These are phyloP conservation scores for Diorhabda sublineata DNA, from an alignment of 1,140 invertebrate species.

Conservation along the genomic window DNA sequence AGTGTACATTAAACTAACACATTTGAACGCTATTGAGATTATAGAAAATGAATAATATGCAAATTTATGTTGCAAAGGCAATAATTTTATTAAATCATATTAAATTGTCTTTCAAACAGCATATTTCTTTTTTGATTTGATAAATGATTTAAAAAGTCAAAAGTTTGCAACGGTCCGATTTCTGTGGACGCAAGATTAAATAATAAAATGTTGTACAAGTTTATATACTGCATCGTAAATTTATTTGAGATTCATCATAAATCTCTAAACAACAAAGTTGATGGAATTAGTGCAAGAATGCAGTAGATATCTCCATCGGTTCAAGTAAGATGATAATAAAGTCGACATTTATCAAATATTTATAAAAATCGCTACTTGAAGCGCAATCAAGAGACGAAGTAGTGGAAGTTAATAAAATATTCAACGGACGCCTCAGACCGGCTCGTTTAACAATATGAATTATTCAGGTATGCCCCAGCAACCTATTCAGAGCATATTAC, in stretches of 20 bases:
- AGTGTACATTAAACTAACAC: constrained; percentile 23
- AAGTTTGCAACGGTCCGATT: too few relatives aligned
- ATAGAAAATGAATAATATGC: constrained; percentile 11
- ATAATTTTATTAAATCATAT: background rate
- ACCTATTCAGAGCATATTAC: background rate
- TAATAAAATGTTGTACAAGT: too few relatives aligned
- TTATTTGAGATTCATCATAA: too few relatives aligned
- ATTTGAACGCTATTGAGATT: constrained; percentile 9
- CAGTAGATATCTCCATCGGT: background rate
- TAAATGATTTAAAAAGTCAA: too few relatives aligned
- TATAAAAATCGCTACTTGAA: constrained; percentile 2
- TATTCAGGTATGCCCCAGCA: constrained; percentile 1
- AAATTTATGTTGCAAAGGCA: constrained; percentile 9
- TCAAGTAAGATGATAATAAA: background rate
- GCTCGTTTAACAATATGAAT: background rate
- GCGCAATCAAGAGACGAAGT: background rate
- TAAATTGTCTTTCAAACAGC: too few relatives aligned
- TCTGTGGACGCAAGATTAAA: too few relatives aligned
- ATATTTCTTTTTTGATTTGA: too few relatives aligned
- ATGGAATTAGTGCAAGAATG: background rate
- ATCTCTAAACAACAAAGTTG: too few relatives aligned
- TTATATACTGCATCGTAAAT: too few relatives aligned
- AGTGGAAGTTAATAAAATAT: constrained; percentile 1
- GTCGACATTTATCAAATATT: background rate
- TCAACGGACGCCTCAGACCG: background rate